phyloP scores from a whole-genome alignment of 2,888 invertebrate species.

The Rapana venosa region DNA sequence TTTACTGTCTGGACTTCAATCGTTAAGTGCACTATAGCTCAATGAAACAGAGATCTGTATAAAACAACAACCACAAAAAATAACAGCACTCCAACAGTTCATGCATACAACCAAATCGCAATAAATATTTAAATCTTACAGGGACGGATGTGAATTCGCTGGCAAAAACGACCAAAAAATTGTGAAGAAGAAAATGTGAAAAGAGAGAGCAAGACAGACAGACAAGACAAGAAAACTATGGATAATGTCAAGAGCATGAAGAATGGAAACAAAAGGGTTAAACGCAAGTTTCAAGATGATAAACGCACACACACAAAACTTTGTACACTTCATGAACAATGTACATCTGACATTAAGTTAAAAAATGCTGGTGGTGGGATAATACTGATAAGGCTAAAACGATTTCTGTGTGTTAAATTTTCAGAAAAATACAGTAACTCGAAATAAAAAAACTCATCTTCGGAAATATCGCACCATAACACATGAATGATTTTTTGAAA shows the following conservation, averaged over 20 bases:
- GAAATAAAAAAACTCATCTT: not conserved
- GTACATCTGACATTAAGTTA: not conserved
- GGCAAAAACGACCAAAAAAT: not conserved
- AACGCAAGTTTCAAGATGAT: not conserved
- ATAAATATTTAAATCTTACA: not conserved
- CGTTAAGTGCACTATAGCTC: conserved; percentile 33
- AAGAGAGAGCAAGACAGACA: not conserved
- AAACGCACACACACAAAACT: not conserved
- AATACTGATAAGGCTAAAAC: conserved; percentile 24
- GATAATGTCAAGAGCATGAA: not conserved
- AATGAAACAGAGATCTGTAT: conserved; percentile 2
- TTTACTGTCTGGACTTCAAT: conserved; percentile 27
- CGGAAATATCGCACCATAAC: conserved; percentile 9
- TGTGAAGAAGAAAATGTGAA: not conserved
- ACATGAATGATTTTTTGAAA: not conserved
- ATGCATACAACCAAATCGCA: not conserved
- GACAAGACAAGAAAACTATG: not conserved
- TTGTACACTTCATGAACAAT: not conserved
- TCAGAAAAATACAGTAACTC: not conserved
- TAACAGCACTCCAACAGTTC: not conserved
- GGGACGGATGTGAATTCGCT: not conserved
- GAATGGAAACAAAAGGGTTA: not conserved
- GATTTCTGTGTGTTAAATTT: not conserved
- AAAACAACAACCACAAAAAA: not conserved
- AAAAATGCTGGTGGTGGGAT: not conserved